Evolutionary conservation across 64 coral and sea anemone genomes (phyloP), one percentile per base, ranked within the genome.

Genomic region (Platygyra sinensis): DNA sequence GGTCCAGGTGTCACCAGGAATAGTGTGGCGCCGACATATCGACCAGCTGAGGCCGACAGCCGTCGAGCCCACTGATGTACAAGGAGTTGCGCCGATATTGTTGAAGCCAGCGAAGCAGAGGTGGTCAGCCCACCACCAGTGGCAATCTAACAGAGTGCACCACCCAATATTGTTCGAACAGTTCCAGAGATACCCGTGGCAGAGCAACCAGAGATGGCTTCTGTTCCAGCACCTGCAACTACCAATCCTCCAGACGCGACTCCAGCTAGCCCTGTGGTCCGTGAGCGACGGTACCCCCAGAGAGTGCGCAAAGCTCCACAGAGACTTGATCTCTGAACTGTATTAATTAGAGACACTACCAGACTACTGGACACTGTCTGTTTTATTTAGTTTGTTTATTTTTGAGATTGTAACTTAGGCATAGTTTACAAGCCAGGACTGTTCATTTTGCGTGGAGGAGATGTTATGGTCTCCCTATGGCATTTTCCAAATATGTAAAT

Each of bases 31-130:
- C 36, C 42, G 86, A 80, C 78, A 89, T 67, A 94, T 89, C n/a
- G 92, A 94, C 67, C 87, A 94, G 42, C 52, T 94, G n/a, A 72
- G 69, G 39, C 87, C 92, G 63, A 89, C 87, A 29, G 30, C 36
- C 14, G 79, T 76, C 49, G 60, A 49, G 39, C 74, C 65, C 36
- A 30, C n/a, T 36, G 33, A 60, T 63, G 33, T 62, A 54, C 7
- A 8, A 30, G 36, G 4, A 39, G 18, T 32, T 60, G 32, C 27
- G 36, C 46, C 61, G 24, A 32, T 19, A 17, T 13, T 72, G 27
- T 52, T 71, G 61, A 31, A 30, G 52, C 55, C 49, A 74, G 65
- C 24, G 9, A 57, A 24, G 19, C 24, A 13, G 33, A 42, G 5
- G 11, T 46, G 74, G 38, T 20, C 32, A 76, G 74, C 74, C 33